phyloP scores from a whole-genome alignment of 1,140 invertebrate genomes.

The Drosophila bocqueti region DNA sequence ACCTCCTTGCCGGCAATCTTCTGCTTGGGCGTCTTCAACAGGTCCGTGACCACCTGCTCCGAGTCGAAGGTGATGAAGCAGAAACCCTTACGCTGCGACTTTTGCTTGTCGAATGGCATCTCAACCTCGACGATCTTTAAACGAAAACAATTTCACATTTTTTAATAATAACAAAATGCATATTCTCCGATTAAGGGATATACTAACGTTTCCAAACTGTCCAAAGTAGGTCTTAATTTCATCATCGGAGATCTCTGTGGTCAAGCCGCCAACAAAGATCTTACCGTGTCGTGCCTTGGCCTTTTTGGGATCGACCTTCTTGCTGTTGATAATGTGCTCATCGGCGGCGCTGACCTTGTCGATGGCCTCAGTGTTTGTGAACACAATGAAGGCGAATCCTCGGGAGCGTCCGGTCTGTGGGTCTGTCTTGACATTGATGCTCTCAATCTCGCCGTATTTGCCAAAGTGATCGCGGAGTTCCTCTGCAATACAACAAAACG shows the following conservation, averaged over 20 bases:
- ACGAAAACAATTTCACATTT: background rate
- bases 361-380: constrained; percentile 93
- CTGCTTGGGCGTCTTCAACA: constrained; percentile 96
- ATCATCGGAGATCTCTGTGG: constrained; percentile 95
- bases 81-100: constrained; percentile 97
- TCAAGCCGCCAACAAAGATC: constrained; percentile 97
- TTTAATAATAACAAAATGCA: background rate
- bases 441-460: constrained; percentile 95
- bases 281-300: constrained; percentile 97
- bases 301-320: constrained; percentile 97
- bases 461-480: constrained; percentile 96
- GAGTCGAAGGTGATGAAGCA: constrained; percentile 98
- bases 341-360: constrained; percentile 95
- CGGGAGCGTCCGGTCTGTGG: constrained; percentile 94
- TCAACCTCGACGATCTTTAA: constrained; percentile 95
- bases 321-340: constrained; percentile 96
- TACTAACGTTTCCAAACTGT: constrained; percentile 94
- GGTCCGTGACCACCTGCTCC: constrained; percentile 95
- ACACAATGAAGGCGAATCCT: constrained; percentile 98
- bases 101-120: constrained; percentile 98
- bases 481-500: constrained; percentile 88
- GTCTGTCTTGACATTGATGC: constrained; percentile 97
- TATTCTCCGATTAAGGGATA: background rate
- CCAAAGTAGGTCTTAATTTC: constrained; percentile 96
- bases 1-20: constrained; percentile 97